Conservation (phyloP, 2,888 invertebrate species). For the Ferrisia virgata region DNA sequence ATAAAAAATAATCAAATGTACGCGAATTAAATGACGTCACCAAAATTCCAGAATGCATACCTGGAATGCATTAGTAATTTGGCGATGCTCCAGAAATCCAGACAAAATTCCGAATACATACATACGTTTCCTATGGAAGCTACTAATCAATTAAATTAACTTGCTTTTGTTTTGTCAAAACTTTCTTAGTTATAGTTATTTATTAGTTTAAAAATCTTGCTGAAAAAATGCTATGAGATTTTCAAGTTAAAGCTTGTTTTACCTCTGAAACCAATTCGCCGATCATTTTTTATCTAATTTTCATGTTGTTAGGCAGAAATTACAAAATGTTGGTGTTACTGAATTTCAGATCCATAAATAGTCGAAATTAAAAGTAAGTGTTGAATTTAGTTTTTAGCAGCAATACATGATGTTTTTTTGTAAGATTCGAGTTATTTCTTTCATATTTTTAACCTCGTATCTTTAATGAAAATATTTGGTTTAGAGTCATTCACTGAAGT, state of each 20-base stretch:
- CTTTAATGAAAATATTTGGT: neutral
- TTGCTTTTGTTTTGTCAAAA: neutral
- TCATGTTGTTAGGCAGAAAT: neutral
- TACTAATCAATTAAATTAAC: neutral
- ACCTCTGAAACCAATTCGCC: neutral
- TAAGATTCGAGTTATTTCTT: neutral
- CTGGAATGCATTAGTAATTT: neutral
- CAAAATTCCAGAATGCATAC: neutral
- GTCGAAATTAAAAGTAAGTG: neutral
- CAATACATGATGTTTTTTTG: neutral
- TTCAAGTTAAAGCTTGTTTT: too few species aligned
- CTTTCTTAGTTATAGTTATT: neutral
- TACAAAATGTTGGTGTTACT: neutral
- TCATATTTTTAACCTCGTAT: neutral
- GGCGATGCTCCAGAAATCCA: neutral
- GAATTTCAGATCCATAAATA: neutral
- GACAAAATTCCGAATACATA: neutral
- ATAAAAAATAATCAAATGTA: neutral
- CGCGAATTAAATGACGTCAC: neutral
- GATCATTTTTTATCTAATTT: neutral
- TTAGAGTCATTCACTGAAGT: neutral
- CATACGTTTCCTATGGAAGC: neutral
- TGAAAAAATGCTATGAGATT: too few species aligned
- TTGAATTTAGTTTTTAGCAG: neutral
- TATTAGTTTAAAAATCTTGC: neutral